Percentiles rank a stretch among this genome's conserved stretches.
Conservation (phyloP, 1,140 invertebrate species). For the Heliothis subflexa region DNA sequence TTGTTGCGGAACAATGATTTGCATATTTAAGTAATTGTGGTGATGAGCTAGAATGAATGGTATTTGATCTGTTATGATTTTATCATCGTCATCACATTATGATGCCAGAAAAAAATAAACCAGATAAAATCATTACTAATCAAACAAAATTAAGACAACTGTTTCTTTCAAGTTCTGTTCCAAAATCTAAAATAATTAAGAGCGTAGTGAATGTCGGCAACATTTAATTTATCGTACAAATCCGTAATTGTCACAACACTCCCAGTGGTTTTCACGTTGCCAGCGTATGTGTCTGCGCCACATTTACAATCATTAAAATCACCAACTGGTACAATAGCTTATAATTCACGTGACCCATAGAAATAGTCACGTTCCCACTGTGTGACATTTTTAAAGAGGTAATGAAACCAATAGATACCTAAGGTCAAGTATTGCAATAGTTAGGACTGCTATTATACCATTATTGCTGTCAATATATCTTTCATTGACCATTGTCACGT, state of each 20-base stretch:
- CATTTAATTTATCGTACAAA: neutral
- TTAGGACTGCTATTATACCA: neutral
- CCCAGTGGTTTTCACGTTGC: neutral
- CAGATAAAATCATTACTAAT: neutral
- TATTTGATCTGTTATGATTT: neutral
- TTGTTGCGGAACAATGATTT: slow-evolving; percentile 5
- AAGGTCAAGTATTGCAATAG: slow-evolving; percentile 26
- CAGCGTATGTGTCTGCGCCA: neutral
- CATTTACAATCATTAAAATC: neutral
- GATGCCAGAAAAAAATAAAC: too few species aligned
- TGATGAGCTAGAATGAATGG: neutral
- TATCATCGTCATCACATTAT: neutral
- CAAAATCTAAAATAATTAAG: neutral
- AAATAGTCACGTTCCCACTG: slow-evolving; percentile 18
- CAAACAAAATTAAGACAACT: neutral
- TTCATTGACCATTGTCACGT: slow-evolving; percentile 12
- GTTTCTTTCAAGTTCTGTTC: too few species aligned
- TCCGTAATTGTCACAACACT: neutral
- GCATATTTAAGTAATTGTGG: neutral
- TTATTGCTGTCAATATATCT: slow-evolving; percentile 20
- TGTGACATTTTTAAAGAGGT: slow-evolving; percentile 28
- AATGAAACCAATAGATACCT: slow-evolving; percentile 38
- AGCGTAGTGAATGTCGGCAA: neutral
- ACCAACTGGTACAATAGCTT: slow-evolving; percentile 2
- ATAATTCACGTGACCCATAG: slow-evolving; percentile 1